Evolutionary conservation across 2,888 invertebrate genomes (phyloP).

Genomic region (Drosophila recens): DNA sequence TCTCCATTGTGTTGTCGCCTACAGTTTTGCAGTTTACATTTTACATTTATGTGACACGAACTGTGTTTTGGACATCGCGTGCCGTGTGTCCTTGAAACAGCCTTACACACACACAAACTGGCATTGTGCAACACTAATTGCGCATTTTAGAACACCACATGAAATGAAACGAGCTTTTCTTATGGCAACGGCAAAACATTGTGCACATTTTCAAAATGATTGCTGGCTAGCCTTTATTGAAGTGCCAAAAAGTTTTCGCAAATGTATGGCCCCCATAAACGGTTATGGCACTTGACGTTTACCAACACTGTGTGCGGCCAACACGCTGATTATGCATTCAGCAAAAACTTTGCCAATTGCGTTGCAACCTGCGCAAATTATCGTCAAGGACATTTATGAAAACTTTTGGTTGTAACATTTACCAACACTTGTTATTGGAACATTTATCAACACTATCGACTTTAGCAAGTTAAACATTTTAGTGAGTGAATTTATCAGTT

Average conservation of each 20-base stretch:
- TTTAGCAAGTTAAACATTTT: not conserved
- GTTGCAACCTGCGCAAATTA: not conserved
- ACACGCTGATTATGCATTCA: constrained; percentile 3
- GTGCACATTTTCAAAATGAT: constrained; percentile 5
- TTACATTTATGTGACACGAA: constrained; percentile 34
- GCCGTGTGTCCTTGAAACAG: constrained; percentile 35
- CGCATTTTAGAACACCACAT: constrained; percentile 36
- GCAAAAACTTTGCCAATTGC: constrained; percentile 9
- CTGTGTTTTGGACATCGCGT: constrained; percentile 35
- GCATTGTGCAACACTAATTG: constrained; percentile 60
- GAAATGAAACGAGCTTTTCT: too few species aligned
- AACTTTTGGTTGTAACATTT: not conserved
- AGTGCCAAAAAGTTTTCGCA: not conserved
- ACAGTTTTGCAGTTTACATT: constrained; percentile 18
- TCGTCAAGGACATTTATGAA: not conserved
- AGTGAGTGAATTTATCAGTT: not conserved
- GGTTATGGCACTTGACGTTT: constrained; percentile 16
- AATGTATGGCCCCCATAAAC: constrained; percentile 10
- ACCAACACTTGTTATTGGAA: not conserved
- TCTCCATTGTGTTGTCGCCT: constrained; percentile 5
- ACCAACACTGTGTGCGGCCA: constrained; percentile 18
- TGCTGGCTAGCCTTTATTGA: not conserved
- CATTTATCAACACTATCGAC: not conserved
- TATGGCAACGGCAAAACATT: constrained; percentile 23
- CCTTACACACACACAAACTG: constrained; percentile 6